Evolutionary conservation across 2,113 vertebrate genomes (phyloP), one percentile per base, ranked within the genome.

Genomic region (Circaetus gallicus): DNA sequence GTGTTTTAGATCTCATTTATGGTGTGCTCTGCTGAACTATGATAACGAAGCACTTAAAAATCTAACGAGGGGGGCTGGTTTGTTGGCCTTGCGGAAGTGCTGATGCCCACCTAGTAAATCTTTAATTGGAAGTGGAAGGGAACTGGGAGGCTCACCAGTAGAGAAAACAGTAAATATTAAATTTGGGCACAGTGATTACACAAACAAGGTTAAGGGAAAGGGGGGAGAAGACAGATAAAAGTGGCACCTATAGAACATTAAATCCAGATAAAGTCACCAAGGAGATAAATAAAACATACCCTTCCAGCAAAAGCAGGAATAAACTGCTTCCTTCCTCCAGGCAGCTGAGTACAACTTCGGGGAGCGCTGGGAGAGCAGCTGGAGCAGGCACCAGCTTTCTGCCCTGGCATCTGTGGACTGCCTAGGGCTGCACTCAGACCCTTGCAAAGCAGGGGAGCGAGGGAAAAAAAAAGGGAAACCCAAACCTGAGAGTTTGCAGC

Each of bases 61-160:
- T 11, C 52, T 24, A 40, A n/a, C 6, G 18, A 58, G 71, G 59
- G 22, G 38, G 36, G 34, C 45, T 36, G 86, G 38, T 26, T 29
- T 45, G 50, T 32, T 61, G 82, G 72, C 42, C 42, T 63, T 31
- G 78, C 45, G 79, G 78, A 82, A 86, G 52, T 47, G 83, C 50
- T 63, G 81, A 34, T 89, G 91, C 59, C 59, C 69, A 76, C 81
- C 63, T 82, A 20, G 31, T 95, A 86, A 97, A 96, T 94, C 58
- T 94, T 97, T 96, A 90, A 96, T 92, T 77, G 91, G 43, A 76
- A 94, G 82, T 47, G 83, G 56, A 38, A 67, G 29, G 42, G 50
- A 71, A 63, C 59, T 31, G 71, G 84, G 61, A 56, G 82, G 58
- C 59, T 80, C 83, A 38, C 24, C 42, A 73, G 66, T 34, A 79